Conservation (phyloP, 1,140 invertebrate genomes). For the Zophobas morio region DNA sequence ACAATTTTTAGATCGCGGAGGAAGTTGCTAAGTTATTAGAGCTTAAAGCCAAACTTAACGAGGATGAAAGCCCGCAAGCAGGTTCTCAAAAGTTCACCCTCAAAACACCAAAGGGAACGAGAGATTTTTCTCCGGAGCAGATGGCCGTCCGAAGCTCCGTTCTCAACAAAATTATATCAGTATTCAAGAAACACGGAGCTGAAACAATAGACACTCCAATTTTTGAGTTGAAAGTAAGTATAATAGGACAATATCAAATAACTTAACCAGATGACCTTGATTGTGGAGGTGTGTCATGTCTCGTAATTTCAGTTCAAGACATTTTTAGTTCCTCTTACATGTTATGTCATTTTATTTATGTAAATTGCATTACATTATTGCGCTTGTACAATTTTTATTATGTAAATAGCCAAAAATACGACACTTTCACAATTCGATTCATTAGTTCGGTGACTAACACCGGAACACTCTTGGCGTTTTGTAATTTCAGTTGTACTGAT, state of each 20-base stretch:
- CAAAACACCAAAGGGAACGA: conserved; percentile 96
- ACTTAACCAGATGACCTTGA: conserved; percentile 22
- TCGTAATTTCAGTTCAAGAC: not conserved
- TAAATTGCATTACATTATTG: not conserved
- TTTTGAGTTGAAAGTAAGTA: conserved; percentile 94
- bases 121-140: conserved; percentile 95
- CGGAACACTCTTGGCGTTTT: not conserved
- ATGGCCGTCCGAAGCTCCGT: conserved; percentile 94
- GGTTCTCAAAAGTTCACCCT: conserved; percentile 83
- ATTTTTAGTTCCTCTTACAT: conserved; percentile 1
- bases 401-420: not conserved
- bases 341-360: conserved; percentile 9
- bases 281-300: conserved; percentile 15
- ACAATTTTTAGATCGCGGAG: conserved; percentile 76
- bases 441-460: not conserved
- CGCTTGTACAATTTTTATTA: not conserved
- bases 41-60: conserved; percentile 81
- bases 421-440: not conserved
- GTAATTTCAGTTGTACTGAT: conserved; percentile 3
- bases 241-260: not conserved
- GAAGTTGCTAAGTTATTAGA: conserved; percentile 87
- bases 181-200: conserved; percentile 98
- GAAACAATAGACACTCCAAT: conserved; percentile 99
- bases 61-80: conserved; percentile 69
- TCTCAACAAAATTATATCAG: conserved; percentile 88